phyloP scores from a whole-genome alignment of 2,888 invertebrate species.

The Polydrusus pterygomalis region DNA sequence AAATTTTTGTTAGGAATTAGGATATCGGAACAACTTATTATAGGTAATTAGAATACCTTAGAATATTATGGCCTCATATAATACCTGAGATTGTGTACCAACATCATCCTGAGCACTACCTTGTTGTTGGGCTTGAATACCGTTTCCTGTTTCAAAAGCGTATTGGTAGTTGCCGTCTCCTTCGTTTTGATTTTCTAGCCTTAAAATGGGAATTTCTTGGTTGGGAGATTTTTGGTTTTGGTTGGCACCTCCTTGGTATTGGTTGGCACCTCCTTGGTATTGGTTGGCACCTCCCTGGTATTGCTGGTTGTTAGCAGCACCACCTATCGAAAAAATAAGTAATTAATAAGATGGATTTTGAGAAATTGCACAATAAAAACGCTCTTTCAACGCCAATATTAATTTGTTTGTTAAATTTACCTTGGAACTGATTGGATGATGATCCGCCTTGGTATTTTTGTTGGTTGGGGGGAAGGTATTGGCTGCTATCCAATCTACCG shows the following conservation, averaged over 20 bases:
- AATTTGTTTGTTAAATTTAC: slow-evolving; percentile 6
- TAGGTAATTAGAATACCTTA: no score
- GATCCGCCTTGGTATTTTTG: slow-evolving; percentile 35
- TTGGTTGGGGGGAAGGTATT: slow-evolving; percentile 60
- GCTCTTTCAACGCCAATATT: no score
- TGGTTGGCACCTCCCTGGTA: slow-evolving; percentile 41
- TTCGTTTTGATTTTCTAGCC: slow-evolving; percentile 65
- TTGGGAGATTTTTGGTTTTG: slow-evolving; percentile 48
- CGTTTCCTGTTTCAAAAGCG: slow-evolving; percentile 77
- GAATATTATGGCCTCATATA: no score
- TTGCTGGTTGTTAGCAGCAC: slow-evolving; percentile 31
- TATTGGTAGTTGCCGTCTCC: slow-evolving; percentile 64
- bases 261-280: slow-evolving; percentile 39
- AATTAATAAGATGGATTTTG: no score
- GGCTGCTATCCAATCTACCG: slow-evolving; percentile 48
- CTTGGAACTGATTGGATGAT: slow-evolving; percentile 32
- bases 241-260: slow-evolving; percentile 39
- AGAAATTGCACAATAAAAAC: no score
- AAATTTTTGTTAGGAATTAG: no score
- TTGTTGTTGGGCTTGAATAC: slow-evolving; percentile 70
- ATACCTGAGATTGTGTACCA: slow-evolving; percentile 62
- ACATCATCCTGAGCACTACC: slow-evolving; percentile 59
- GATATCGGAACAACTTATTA: no score
- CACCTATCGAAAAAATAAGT: slow-evolving; percentile 12
- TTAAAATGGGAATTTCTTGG: slow-evolving; percentile 63